Percentiles rank a stretch among this genome's conserved stretches.
phyloP scores from a whole-genome alignment of 2,888 invertebrate species.

The Dendrolimus houi region DNA sequence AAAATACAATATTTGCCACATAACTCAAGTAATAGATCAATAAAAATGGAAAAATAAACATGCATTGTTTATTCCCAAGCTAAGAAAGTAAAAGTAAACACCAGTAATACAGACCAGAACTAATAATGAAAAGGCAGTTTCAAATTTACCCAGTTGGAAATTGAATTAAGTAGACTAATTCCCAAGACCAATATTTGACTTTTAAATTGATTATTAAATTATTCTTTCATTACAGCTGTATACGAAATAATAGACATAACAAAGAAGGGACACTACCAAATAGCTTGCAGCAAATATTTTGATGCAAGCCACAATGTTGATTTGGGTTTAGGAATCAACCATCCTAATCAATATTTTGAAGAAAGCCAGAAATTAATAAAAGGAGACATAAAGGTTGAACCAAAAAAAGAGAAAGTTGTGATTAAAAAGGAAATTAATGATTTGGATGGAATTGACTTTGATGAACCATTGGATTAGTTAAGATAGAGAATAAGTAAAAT shows the following conservation, averaged over 20 bases:
- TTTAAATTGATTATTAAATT: background rate
- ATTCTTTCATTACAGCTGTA: conserved; percentile 69
- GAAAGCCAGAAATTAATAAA: conserved; percentile 81
- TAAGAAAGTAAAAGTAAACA: too few species aligned
- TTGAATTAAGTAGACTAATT: too few species aligned
- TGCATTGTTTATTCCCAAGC: too few species aligned
- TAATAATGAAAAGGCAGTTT: too few species aligned
- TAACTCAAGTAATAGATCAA: too few species aligned
- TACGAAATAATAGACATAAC: conserved; percentile 84
- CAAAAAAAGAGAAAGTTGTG: conserved; percentile 32
- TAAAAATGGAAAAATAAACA: too few species aligned
- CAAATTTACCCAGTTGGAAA: too few species aligned
- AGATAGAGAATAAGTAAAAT: too few species aligned
- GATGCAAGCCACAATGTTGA: conserved; percentile 81
- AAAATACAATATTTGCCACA: too few species aligned
- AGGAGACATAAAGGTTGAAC: conserved; percentile 48
- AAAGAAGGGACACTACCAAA: conserved; percentile 87
- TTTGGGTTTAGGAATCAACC: conserved; percentile 83
- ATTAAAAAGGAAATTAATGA: conserved; percentile 39
- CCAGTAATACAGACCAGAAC: too few species aligned
- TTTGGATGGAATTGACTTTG: conserved; percentile 55
- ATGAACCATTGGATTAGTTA: conserved; percentile 39
- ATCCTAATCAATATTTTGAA: conserved; percentile 95
- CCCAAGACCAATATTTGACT: too few species aligned
- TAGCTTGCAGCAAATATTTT: conserved; percentile 94